Conservation (phyloP, 1,140 invertebrate species). For the Tetragonula clypearis region DNA sequence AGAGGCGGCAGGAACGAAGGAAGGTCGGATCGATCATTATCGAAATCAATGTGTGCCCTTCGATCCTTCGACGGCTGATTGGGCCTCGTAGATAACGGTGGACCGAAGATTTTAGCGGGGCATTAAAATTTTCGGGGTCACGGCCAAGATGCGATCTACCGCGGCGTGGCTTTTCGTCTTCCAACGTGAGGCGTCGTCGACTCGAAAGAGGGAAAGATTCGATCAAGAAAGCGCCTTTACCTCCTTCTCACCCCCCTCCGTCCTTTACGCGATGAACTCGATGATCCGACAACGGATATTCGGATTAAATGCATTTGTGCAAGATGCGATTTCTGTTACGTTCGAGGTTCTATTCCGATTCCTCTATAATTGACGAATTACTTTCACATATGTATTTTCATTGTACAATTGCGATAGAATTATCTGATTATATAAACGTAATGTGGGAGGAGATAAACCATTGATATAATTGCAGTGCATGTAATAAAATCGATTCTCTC, state of each 20-base stretch:
- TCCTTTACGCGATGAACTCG: neutral
- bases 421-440: too few species aligned
- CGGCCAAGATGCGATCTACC: slow-evolving; percentile 34
- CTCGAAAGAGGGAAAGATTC: slow-evolving; percentile 22
- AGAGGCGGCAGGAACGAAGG: neutral
- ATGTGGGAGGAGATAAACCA: too few species aligned
- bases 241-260: neutral
- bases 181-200: neutral
- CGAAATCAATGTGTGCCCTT: slow-evolving; percentile 69
- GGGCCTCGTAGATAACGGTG: slow-evolving; percentile 25
- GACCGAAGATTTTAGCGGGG: slow-evolving; percentile 23
- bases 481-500: too few species aligned
- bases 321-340: neutral
- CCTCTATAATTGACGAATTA: neutral
- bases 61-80: slow-evolving; percentile 42
- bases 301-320: slow-evolving; percentile 10
- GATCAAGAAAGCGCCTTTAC: slow-evolving; percentile 27
- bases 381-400: too few species aligned
- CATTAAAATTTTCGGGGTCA: slow-evolving; percentile 40
- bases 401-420: too few species aligned
- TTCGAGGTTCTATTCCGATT: neutral
- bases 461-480: too few species aligned
- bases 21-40: slow-evolving; percentile 69
- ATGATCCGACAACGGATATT: slow-evolving; percentile 8
- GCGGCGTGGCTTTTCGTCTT: slow-evolving; percentile 26